These are phyloP conservation scores for Drosophila pallidifrons DNA, from an alignment of 1,140 invertebrate genomes.

Conservation along the genomic window DNA sequence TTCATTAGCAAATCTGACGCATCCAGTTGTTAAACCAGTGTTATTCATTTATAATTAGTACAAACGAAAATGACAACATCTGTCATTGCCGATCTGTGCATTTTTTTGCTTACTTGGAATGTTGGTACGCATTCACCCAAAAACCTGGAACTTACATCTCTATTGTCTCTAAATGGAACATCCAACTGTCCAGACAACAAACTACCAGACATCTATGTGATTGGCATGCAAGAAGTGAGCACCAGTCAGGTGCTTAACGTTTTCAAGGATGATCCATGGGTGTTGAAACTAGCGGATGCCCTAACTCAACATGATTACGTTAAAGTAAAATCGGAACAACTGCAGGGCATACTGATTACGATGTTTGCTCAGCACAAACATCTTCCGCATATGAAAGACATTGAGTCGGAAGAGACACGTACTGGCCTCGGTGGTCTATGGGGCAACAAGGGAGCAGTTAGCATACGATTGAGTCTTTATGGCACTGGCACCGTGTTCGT, in stretches of 20 bases:
- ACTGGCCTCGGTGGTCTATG: conserved; percentile 95
- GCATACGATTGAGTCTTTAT: conserved; percentile 93
- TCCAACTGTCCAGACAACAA: conserved; percentile 86
- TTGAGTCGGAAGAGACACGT: conserved; percentile 94
- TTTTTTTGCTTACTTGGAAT: conserved; percentile 94
- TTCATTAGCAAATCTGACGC: conserved; percentile 36
- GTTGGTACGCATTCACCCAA: conserved; percentile 90
- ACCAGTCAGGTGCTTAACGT: conserved; percentile 90
- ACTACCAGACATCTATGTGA: conserved; percentile 92
- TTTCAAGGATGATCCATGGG: conserved; percentile 94
- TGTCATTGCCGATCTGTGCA: conserved; percentile 84
- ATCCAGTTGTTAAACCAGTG: conserved; percentile 48
- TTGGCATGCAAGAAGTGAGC: conserved; percentile 96
- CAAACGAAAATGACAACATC: conserved; percentile 47
- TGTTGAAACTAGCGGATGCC: conserved; percentile 88
- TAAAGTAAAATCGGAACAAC: conserved; percentile 90
- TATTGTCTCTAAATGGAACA: conserved; percentile 89
- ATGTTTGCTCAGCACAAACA: conserved; percentile 92
- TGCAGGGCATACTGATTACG: conserved; percentile 92
- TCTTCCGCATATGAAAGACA: conserved; percentile 91
- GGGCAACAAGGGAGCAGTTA: conserved; percentile 95
- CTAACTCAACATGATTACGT: conserved; percentile 88
- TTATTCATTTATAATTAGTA: conserved; percentile 63
- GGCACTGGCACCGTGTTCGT: conserved; percentile 94
- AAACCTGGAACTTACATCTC: conserved; percentile 88